Evolutionary conservation across 2,797 vertebrate species (phyloP).

Genomic region (Pangasius mekongensis): DNA sequence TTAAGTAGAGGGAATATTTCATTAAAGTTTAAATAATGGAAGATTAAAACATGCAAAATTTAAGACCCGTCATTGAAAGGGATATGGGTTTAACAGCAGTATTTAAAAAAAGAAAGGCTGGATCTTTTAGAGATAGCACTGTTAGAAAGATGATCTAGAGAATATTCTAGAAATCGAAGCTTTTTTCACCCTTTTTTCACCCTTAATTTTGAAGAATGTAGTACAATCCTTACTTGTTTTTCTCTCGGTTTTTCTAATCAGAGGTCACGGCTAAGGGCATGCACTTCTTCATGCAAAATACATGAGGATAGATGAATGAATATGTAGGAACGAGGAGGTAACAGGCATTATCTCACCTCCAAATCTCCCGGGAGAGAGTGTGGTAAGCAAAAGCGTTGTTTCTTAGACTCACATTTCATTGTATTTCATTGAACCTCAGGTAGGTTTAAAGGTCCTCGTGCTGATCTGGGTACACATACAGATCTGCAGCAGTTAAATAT

Average conservation of each 20-base stretch:
- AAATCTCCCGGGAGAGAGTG: neutral
- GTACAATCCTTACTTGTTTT: constrained; percentile 10
- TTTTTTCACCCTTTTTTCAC: neutral
- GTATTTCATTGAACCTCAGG: neutral
- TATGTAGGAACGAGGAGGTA: constrained; percentile 23
- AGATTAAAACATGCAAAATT: constrained; percentile 50
- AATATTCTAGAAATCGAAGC: constrained; percentile 27
- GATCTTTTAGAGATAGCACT: constrained; percentile 11
- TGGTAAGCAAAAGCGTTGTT: neutral
- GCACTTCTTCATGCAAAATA: constrained; percentile 30
- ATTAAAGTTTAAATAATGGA: constrained; percentile 50
- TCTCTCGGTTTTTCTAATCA: neutral
- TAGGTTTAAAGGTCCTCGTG: constrained; percentile 23
- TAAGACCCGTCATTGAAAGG: constrained; percentile 18
- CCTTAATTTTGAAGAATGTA: neutral
- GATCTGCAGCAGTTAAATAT: constrained; percentile 48
- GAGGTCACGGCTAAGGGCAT: constrained; percentile 14
- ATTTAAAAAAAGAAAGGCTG: neutral
- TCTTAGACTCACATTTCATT: constrained; percentile 4
- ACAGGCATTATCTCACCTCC: constrained; percentile 29
- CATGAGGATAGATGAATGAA: constrained; percentile 33
- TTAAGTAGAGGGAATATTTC: constrained; percentile 35
- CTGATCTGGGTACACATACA: constrained; percentile 23
- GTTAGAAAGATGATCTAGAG: neutral
- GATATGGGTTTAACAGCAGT: constrained; percentile 15